Evolutionary conservation across 2,113 vertebrate species (phyloP).

Genomic region (Psilopogon haemacephalus): DNA sequence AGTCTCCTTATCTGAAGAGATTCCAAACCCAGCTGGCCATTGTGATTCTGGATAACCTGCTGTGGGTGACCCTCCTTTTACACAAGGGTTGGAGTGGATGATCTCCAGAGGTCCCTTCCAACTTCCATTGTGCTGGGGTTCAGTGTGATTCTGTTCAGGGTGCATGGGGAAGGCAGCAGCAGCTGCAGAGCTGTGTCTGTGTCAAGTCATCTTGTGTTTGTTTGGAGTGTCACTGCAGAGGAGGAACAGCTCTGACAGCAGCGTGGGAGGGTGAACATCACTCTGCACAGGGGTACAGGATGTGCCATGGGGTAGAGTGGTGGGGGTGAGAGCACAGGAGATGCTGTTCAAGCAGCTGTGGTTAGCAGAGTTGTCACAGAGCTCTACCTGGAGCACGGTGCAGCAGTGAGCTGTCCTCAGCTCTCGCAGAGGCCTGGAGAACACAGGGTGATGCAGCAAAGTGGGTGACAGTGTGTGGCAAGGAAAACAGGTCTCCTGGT

Average conservation of each 20-base stretch:
- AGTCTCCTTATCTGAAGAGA: no score
- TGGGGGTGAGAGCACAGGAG: background rate
- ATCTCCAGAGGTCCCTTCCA: no score
- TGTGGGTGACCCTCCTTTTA: no score
- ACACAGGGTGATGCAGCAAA: fast-evolving
- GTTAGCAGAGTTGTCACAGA: background rate
- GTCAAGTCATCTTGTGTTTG: background rate
- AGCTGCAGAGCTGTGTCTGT: background rate
- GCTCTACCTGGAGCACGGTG: background rate
- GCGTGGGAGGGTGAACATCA: background rate
- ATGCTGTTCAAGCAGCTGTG: fast-evolving
- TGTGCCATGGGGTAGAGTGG: fast-evolving
- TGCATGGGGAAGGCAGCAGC: background rate
- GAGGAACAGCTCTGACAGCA: background rate
- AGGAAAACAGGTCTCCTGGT: background rate
- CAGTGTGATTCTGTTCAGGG: no score
- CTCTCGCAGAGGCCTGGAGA: background rate
- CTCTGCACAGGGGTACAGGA: background rate
- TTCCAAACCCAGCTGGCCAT: no score
- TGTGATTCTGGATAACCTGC: no score
- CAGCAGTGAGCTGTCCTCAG: fast-evolving
- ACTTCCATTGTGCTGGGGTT: no score
- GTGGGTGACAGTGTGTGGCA: background rate
- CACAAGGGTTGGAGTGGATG: no score
- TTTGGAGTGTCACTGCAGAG: background rate